A percentile compares a stretch with the other conserved stretches of the same genome.
Conservation (phyloP, 2,113 vertebrate species). For the Catagonus wagneri region DNA sequence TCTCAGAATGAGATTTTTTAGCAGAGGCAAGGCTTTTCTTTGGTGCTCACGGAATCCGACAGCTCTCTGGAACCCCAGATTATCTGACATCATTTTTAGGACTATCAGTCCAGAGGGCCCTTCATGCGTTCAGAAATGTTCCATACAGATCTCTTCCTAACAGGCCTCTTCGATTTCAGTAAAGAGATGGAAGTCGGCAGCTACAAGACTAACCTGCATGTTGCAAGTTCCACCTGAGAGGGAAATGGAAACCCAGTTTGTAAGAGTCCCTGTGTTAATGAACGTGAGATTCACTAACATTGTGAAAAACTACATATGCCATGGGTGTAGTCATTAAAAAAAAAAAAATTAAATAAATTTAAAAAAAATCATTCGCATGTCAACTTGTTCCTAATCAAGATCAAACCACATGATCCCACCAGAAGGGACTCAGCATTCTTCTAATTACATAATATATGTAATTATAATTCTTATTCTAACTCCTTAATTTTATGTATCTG, state of each 20-base stretch:
- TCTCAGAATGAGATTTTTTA: constrained; percentile 50
- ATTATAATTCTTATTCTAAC: no score
- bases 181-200: neutral
- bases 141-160: neutral
- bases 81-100: neutral
- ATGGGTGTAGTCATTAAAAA: no score
- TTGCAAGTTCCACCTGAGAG: neutral
- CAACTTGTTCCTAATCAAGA: neutral
- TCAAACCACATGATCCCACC: neutral
- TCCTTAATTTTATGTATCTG: no score
- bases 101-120: neutral
- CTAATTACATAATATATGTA: no score
- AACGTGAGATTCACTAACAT: no score
- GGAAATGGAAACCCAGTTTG: neutral
- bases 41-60: neutral
- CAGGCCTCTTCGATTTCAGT: neutral
- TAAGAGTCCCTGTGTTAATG: neutral
- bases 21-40: constrained; percentile 3
- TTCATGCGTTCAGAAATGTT: neutral
- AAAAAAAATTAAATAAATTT: no score
- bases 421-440: constrained; percentile 13
- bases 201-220: neutral
- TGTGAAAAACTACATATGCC: neutral
- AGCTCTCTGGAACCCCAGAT: neutral
- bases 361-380: neutral